Base-by-base conservation (phyloP, 2,113 vertebrate genomes). In the Sinocyclocheilus maitianheensis region DNA sequence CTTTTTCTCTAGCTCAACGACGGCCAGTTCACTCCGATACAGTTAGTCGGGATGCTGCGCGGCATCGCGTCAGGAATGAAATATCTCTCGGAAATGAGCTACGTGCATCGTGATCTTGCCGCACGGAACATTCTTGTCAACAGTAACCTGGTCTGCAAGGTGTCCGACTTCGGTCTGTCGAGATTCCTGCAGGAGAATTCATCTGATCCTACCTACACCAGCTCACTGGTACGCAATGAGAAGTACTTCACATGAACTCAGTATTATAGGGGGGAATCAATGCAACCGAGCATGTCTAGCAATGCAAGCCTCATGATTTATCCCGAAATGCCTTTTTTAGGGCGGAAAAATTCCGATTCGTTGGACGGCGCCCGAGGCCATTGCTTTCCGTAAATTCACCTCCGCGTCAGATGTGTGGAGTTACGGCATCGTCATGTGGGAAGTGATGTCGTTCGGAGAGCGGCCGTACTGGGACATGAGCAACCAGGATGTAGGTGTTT, bases 381-480 rank as follows among this genome's bases (percentile, higher is more conserved):
- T 97, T 37, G 96, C 96, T 69, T 97, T 97, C 92, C 94, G 96
- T 75, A 97, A 97, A 89, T 97, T 97, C 88, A 97, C 96, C 0
- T 97, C 96, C 0, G 96, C 96, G 83, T 97, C 96, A 4, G 96
- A 97, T 24, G 96, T 95, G 51, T 97, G 96, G 96, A 97, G 96
- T 89, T 97, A 97, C 0, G 96, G 96, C 74, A 97, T 97, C 1
- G 96, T 97, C 86, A 97, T 97, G 96, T 97, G 96, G 96, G 96
- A 97, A 90, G 96, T 97, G 87, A 97, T 97, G 96, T 97, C 96
- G 0, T 97, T 97, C n/a, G 96, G 96, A 77, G 96, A 97, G 85
- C 90, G 96, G 78, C 96, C 96, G 0, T 97, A 97, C 90, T 97
- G 96, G 96, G 96, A 97, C 91, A 97, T 97, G 96, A 96, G 96